phyloP scores from a whole-genome alignment of 2,797 vertebrate species.

The Leptatherina wallacei region DNA sequence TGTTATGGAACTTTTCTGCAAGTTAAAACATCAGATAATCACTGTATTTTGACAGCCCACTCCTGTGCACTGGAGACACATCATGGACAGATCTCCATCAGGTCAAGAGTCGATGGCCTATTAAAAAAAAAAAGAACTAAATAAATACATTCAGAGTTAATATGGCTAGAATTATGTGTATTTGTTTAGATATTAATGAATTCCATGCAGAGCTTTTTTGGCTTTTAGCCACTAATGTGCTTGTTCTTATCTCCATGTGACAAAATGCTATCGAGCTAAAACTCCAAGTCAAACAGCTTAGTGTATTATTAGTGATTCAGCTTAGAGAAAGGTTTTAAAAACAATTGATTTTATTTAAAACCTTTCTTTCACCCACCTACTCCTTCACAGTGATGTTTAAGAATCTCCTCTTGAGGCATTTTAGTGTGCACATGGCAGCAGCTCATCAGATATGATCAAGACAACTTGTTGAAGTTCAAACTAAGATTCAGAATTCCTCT shows the following conservation, averaged over 20 bases:
- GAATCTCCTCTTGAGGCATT: neutral
- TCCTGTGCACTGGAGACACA: neutral
- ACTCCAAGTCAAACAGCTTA: conserved; percentile 14
- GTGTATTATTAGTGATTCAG: neutral
- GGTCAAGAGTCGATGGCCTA: neutral
- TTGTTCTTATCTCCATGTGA: neutral
- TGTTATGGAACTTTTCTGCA: neutral
- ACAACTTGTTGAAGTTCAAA: too few species aligned
- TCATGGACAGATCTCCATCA: neutral
- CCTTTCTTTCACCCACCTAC: neutral
- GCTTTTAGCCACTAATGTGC: neutral
- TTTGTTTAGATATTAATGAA: neutral
- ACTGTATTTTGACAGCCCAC: neutral
- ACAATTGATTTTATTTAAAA: neutral
- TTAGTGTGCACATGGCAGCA: neutral
- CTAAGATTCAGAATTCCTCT: too few species aligned
- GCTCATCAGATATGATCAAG: too few species aligned
- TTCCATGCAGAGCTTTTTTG: neutral
- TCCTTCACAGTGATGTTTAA: neutral
- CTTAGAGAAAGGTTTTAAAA: neutral
- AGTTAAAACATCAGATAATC: neutral
- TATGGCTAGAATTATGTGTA: too few species aligned
- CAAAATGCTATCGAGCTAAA: conserved; percentile 1
- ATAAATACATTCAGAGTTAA: too few species aligned
- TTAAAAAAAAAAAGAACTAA: neutral